A percentile compares a stretch with the other conserved stretches of the same genome.
phyloP scores from a whole-genome alignment of 2,888 invertebrate species.

The Ptychoptera contaminata region DNA sequence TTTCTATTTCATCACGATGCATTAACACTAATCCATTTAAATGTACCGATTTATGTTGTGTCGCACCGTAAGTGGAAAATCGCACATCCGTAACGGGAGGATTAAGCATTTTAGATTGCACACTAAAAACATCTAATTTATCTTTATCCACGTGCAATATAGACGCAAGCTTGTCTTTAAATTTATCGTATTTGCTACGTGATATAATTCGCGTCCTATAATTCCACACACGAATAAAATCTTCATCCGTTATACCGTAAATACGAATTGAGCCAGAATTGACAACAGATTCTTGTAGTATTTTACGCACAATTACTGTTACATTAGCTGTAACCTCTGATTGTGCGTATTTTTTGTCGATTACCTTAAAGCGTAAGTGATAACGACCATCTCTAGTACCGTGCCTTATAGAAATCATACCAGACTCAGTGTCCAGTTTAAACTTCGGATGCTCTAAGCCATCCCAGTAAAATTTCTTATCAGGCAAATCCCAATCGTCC shows the following conservation, averaged over 20 bases:
- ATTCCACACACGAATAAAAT: slow-evolving; percentile 90
- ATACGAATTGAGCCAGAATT: slow-evolving; percentile 91
- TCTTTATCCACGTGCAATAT: slow-evolving; percentile 71
- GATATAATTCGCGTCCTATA: slow-evolving; percentile 73
- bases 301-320: slow-evolving; percentile 82
- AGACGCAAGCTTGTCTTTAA: slow-evolving; percentile 74
- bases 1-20: slow-evolving; percentile 87
- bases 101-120: slow-evolving; percentile 72
- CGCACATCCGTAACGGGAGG: slow-evolving; percentile 83
- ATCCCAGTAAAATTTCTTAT: slow-evolving; percentile 95
- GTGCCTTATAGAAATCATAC: slow-evolving; percentile 90
- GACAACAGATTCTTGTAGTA: slow-evolving; percentile 87
- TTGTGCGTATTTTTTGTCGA: slow-evolving; percentile 88
- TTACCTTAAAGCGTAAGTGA: slow-evolving; percentile 69
- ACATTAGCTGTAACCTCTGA: slow-evolving; percentile 92
- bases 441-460: slow-evolving; percentile 72
- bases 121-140: slow-evolving; percentile 95
- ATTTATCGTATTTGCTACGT: slow-evolving; percentile 76
- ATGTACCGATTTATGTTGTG: slow-evolving; percentile 86
- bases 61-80: slow-evolving; percentile 89
- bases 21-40: slow-evolving; percentile 87
- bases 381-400: slow-evolving; percentile 81
- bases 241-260: slow-evolving; percentile 87
- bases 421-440: slow-evolving; percentile 77
- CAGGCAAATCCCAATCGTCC: slow-evolving; percentile 97